Evolutionary conservation across 2,797 vertebrate genomes (phyloP).

Genomic region (Hippopotamyrus pictus): DNA sequence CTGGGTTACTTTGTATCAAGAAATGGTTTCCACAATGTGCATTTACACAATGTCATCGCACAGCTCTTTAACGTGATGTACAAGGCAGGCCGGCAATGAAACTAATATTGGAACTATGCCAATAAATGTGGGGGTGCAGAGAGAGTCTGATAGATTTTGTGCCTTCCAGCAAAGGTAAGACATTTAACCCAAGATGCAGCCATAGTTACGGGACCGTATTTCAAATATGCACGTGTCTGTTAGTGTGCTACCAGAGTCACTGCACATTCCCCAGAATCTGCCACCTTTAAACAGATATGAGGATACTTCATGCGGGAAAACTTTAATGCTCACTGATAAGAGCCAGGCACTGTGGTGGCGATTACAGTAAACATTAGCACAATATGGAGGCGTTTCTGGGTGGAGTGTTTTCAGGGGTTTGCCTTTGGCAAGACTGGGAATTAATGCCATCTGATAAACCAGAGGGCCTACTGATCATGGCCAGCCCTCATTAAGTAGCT

Average conservation of each 20-base stretch:
- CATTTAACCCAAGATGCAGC: slow-evolving; percentile 21
- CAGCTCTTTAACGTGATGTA: not conserved
- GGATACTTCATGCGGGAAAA: not conserved
- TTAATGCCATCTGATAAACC: slow-evolving; percentile 38
- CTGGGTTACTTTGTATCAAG: not conserved
- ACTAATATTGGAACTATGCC: not conserved
- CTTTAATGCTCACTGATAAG: not conserved
- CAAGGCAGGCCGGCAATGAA: not conserved
- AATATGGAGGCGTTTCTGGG: slow-evolving; percentile 44
- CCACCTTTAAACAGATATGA: not conserved
- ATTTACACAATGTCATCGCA: not conserved
- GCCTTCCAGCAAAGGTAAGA: no score
- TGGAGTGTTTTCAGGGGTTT: slow-evolving; percentile 45
- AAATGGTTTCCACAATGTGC: not conserved
- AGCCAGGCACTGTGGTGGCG: slow-evolving; percentile 25
- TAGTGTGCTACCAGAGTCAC: not conserved
- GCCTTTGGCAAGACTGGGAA: slow-evolving; percentile 59
- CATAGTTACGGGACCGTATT: not conserved
- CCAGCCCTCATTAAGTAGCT: not conserved
- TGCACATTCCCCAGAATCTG: not conserved
- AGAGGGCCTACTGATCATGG: not conserved
- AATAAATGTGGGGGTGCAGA: not conserved
- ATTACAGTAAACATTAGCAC: slow-evolving; percentile 58
- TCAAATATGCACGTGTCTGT: not conserved
- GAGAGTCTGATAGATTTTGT: not conserved